Base-by-base conservation (phyloP, 2,797 vertebrate species). In the Syngnathus rostellatus region DNA sequence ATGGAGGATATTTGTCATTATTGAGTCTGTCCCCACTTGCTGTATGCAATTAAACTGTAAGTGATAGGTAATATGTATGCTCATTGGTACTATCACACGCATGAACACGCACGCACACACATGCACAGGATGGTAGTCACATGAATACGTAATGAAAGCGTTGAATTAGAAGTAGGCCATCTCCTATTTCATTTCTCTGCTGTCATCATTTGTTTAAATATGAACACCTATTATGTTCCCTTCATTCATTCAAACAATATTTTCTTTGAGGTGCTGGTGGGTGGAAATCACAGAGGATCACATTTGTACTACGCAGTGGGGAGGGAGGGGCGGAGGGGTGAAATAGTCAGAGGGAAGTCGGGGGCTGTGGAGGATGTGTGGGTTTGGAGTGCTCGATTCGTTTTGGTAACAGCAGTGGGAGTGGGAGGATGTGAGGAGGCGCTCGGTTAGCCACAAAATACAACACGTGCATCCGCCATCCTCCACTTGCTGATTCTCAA, bases 141-240 rank as follows among this genome's bases (percentile, higher is more conserved):
- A 87, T 85, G 74, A 88, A 88, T 84, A 84, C 81, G 66, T 83
- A 76, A 84, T 81, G 75, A 79, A 68, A 70, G 38, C 38, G 62
- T 81, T 73, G 72, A 79, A 85, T 84, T 77, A 85, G 77, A 67
- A 73, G 70, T 75, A 76, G 23, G 8, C 60, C 48, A 61, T 51
- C 67, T 55, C 75, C 75, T 77, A 78, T 68, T 72, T 75, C 72
- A 70, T 77, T 72, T 70, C 41, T 55, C 38, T 58, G 63, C 67
- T 70, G 69, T 76, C 76, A 66, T 76, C 74, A 72, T 64, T 51
- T 63, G 57, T 67, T 86, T 69, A 83, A 85, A 86, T 89, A 86
- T 87, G 73, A 86, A 80, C 78, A 48, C 81, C 58, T 70, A 5
- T 19, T 17, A 41, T 53, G 40, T 63, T 68, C 50, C 69, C 59